A percentile compares a stretch with the other conserved stretches of the same genome.
Evolutionary conservation across 2,888 invertebrate species (phyloP).

Genomic region (Ypsolopha scabrella): DNA sequence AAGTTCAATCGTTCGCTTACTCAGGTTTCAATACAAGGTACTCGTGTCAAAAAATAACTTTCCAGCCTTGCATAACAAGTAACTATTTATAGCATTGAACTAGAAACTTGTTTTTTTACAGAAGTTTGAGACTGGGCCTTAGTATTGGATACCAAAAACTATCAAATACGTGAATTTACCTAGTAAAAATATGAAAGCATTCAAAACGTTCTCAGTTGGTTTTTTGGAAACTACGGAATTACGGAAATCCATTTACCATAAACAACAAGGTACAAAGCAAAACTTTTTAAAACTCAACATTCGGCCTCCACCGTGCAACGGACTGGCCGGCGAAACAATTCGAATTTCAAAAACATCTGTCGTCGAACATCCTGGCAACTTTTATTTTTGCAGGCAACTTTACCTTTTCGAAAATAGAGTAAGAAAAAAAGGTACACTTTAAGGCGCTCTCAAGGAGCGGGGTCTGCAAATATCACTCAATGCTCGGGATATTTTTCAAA

Average conservation of each 20-base stretch:
- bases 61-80: no score
- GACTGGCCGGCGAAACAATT: neutral
- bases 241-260: neutral
- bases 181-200: neutral
- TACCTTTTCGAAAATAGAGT: slow-evolving; percentile 9
- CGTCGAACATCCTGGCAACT: slow-evolving; percentile 2
- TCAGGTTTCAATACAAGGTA: no score
- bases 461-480: slow-evolving; percentile 46
- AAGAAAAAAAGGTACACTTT: slow-evolving; percentile 29
- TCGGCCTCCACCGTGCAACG: no score
- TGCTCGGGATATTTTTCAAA: slow-evolving; percentile 55
- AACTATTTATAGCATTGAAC: no score
- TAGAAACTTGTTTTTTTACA: no score
- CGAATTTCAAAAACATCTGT: slow-evolving; percentile 4
- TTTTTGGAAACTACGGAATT: neutral
- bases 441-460: slow-evolving; percentile 15
- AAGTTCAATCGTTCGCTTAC: no score
- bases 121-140: no score
- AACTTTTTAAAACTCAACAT: neutral
- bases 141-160: no score
- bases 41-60: no score
- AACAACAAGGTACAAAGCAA: neutral
- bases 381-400: slow-evolving; percentile 9
- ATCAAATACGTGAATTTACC: no score
- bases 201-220: neutral